Evolutionary conservation across 2,113 vertebrate genomes (phyloP).

Genomic region (Amblyopsis rosae): DNA sequence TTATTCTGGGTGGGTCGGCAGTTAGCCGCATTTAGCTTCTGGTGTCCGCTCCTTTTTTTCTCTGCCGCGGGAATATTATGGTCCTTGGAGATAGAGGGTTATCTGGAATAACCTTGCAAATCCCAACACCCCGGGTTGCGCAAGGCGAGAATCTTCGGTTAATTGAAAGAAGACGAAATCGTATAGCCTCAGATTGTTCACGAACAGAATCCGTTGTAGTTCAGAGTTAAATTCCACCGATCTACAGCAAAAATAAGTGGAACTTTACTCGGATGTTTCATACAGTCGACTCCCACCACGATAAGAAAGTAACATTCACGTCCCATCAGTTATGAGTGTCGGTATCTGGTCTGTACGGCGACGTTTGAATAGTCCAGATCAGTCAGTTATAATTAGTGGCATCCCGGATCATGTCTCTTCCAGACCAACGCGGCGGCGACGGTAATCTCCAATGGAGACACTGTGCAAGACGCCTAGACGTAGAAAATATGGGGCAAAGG

Average conservation of each 20-base stretch:
- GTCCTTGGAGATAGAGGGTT: neutral
- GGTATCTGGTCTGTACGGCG: neutral
- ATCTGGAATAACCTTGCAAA: neutral
- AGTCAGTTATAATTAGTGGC: neutral
- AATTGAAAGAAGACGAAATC: neutral
- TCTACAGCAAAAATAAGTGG: neutral
- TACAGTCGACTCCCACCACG: no score
- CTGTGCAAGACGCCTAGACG: neutral
- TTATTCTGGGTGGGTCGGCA: conserved; percentile 70
- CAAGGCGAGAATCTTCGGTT: neutral
- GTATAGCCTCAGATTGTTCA: neutral
- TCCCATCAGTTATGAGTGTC: neutral
- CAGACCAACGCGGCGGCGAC: conserved; percentile 14
- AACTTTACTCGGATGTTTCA: neutral
- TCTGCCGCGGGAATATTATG: neutral
- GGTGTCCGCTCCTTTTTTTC: no score
- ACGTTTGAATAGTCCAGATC: neutral
- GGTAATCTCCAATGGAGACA: neutral
- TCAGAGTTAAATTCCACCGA: neutral
- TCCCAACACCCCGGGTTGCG: neutral
- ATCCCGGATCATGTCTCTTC: neutral
- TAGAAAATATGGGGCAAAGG: neutral
- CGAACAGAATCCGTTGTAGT: neutral
- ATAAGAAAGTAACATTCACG: no score
- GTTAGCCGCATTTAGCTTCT: conserved; percentile 73